Percentiles rank a stretch among this genome's conserved stretches.
Conservation (phyloP, 2,888 invertebrate species). For the Cephus sareptanus region DNA sequence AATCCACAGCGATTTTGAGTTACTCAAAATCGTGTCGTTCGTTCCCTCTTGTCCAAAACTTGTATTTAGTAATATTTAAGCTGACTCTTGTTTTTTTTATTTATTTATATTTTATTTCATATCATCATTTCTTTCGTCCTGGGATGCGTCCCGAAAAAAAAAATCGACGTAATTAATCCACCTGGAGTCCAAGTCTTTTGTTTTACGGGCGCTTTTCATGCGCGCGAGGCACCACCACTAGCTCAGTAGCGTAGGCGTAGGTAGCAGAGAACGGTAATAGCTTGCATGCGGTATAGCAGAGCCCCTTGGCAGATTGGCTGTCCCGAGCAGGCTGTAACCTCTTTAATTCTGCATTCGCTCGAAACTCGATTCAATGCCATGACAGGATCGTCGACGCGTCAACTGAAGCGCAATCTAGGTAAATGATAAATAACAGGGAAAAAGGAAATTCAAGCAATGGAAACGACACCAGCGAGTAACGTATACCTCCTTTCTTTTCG, state of each 20-base stretch:
- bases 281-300: background rate
- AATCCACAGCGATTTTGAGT: too few species aligned
- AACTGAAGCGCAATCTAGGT: background rate
- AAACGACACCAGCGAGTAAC: background rate
- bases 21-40: too few species aligned
- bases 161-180: constrained; percentile 15
- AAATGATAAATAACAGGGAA: background rate
- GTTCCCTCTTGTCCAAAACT: too few species aligned
- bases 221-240: constrained; percentile 1
- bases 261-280: background rate
- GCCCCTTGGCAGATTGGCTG: constrained; percentile 25
- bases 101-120: too few species aligned
- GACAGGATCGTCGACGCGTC: constrained; percentile 20
- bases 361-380: constrained; percentile 27
- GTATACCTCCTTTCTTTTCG: background rate
- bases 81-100: too few species aligned
- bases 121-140: background rate
- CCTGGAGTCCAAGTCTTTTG: constrained; percentile 20
- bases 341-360: constrained; percentile 29
- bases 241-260: background rate
- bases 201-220: constrained; percentile 23
- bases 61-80: too few species aligned
- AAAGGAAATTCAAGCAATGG: background rate
- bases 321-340: constrained; percentile 22
- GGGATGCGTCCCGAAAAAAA: background rate